Evolutionary conservation across 2,888 invertebrate genomes (phyloP).

Genomic region (Lycaena phlaeas): DNA sequence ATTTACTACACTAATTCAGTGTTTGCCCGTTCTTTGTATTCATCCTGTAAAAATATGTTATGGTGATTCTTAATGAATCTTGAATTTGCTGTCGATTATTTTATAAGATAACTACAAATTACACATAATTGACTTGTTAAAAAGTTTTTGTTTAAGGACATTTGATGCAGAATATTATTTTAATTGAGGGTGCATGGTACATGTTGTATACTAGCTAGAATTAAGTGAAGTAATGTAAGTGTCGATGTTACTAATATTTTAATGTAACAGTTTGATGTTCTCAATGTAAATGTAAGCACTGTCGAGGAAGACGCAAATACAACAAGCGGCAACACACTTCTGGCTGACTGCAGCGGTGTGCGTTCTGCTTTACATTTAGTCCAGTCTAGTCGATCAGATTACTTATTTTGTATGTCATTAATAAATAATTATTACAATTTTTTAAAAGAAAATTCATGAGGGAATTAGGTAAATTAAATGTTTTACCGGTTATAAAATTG

Average conservation of each 20-base stretch:
- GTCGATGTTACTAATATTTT: constrained; percentile 26
- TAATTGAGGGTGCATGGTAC: constrained; percentile 13
- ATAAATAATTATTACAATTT: no score
- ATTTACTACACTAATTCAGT: neutral
- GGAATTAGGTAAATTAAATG: no score
- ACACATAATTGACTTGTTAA: neutral
- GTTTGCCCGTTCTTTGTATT: constrained; percentile 2
- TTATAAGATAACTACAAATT: no score
- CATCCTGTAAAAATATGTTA: neutral
- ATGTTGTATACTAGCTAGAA: constrained; percentile 19
- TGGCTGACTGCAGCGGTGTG: constrained; percentile 44
- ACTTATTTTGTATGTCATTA: neutral
- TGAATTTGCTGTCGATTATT: neutral
- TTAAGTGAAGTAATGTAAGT: constrained; percentile 20
- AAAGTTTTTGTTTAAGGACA: neutral
- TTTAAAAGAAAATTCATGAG: no score
- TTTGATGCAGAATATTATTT: neutral
- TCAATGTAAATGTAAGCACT: constrained; percentile 31
- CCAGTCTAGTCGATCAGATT: constrained; percentile 32
- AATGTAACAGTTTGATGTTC: constrained; percentile 18
- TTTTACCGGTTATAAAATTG: no score
- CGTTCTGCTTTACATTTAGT: constrained; percentile 68
- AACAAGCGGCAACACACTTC: constrained; percentile 60
- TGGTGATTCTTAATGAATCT: neutral
- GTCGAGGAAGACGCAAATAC: constrained; percentile 65